Evolutionary conservation across 2,113 vertebrate genomes (phyloP), one percentile per base, ranked within the genome.

Genomic region (Scopus umbretta): DNA sequence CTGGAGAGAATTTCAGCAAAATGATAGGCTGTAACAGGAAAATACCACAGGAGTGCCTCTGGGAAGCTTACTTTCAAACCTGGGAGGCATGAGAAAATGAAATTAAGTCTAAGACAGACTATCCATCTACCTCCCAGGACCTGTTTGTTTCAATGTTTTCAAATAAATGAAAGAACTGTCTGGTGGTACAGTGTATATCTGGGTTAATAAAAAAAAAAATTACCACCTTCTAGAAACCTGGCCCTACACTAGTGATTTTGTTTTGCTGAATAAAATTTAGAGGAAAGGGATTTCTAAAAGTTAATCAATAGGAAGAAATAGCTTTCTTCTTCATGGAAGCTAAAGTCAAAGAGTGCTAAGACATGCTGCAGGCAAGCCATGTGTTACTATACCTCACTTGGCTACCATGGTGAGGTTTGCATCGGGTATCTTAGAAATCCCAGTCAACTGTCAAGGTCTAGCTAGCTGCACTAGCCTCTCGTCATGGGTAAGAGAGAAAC

Each of bases 331-430:
- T 68, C 43, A 11, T 1, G 45, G 34, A 32, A 87, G 21, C 17
- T 47, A 13, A 38, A 22, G 42, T 7, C n/a, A 34, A 15, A 53
- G 55, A 38, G 56, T 2, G 16, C 32, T 25, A 9, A 16, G 34
- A 42, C 10, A 16, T 6, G 49, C 42, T 30, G 49, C 71, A 88
- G 63, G 49, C 27, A 21, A 76, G 27, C 34, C 15, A 29, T 0
- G 3, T 34, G n/a, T 56, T 7, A 3, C 5, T 26, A 2, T 0
- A 32, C 22, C 65, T 19, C 32, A 2, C 27, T 9, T 23, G 49
- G 73, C 45, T 36, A 13, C n/a, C 25, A 9, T 0, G 30, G 55
- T 0, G 2, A 49, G n/a, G 32, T 13, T 13, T 30, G 25, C n/a
- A 36, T 16, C 50, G 17, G 18, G 20, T 5, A 7, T 1, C 10